These are phyloP conservation scores for Aricia artaxerxes DNA, from an alignment of 2,888 invertebrate genomes.

Conservation along the genomic window DNA sequence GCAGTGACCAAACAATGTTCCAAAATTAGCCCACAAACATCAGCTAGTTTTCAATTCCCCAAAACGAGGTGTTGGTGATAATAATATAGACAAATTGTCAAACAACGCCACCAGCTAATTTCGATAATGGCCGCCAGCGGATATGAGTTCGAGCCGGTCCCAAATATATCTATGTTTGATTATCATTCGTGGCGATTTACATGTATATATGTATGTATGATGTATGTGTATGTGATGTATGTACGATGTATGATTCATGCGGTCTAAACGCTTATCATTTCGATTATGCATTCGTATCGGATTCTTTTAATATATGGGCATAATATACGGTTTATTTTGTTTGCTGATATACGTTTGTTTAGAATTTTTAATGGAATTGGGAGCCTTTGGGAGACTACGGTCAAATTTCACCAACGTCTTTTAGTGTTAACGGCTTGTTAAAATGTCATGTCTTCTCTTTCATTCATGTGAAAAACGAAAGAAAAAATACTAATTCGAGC, in stretches of 20 bases:
- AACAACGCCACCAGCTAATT: slow-evolving; percentile 24
- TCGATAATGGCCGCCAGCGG: slow-evolving; percentile 23
- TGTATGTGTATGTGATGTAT: background rate
- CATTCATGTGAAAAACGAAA: too few species aligned
- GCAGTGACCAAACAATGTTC: background rate
- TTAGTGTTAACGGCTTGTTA: too few species aligned
- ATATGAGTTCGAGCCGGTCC: slow-evolving; percentile 9
- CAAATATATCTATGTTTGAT: slow-evolving; percentile 24
- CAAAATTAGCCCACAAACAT: background rate
- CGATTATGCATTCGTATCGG: background rate
- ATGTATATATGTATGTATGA: background rate
- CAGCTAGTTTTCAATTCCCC: background rate
- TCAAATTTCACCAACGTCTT: too few species aligned
- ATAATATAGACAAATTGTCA: slow-evolving; percentile 18
- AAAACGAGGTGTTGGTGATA: background rate
- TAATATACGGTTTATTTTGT: background rate
- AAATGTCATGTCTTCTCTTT: too few species aligned
- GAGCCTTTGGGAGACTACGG: too few species aligned
- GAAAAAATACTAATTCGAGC: too few species aligned
- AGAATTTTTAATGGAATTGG: too few species aligned
- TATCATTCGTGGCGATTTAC: slow-evolving; percentile 8
- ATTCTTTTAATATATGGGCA: slow-evolving; percentile 14
- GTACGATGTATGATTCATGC: background rate
- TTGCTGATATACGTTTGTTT: background rate
- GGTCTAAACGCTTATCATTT: slow-evolving; percentile 4